phyloP scores from a whole-genome alignment of 2,888 invertebrate genomes.

The Platycnemis pennipes region DNA sequence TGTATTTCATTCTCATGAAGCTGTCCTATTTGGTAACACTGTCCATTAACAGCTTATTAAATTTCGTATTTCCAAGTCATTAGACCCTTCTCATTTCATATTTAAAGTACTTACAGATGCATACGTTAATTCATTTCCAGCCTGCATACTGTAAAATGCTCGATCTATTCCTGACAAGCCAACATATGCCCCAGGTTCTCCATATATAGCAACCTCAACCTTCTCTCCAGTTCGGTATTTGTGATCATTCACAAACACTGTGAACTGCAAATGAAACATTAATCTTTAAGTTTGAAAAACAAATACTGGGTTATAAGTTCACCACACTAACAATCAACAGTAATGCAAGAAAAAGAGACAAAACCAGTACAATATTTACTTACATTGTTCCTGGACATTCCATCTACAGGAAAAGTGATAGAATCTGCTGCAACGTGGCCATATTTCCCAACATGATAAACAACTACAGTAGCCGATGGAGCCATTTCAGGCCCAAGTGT shows the following conservation, averaged over 20 bases:
- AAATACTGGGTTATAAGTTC: not conserved
- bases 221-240: conserved; percentile 96
- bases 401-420: conserved; percentile 97
- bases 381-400: conserved; percentile 94
- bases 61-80: not conserved
- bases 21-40: not conserved
- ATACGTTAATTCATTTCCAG: conserved; percentile 93
- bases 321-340: not conserved
- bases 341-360: not conserved
- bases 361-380: conserved; percentile 73
- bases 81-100: not conserved
- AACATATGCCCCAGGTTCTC: conserved; percentile 96
- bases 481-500: conserved; percentile 94
- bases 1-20: not conserved
- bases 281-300: not conserved
- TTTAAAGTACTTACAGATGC: conserved; percentile 83
- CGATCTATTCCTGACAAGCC: conserved; percentile 94
- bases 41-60: not conserved
- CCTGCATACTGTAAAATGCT: conserved; percentile 95
- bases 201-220: conserved; percentile 95
- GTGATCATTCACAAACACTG: conserved; percentile 92
- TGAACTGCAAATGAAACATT: conserved; percentile 82
- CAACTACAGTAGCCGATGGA: conserved; percentile 93
- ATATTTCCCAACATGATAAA: conserved; percentile 89
- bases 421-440: conserved; percentile 95